Evolutionary conservation across 2,113 vertebrate genomes (phyloP).

Genomic region (Gallinago paraguaiae): DNA sequence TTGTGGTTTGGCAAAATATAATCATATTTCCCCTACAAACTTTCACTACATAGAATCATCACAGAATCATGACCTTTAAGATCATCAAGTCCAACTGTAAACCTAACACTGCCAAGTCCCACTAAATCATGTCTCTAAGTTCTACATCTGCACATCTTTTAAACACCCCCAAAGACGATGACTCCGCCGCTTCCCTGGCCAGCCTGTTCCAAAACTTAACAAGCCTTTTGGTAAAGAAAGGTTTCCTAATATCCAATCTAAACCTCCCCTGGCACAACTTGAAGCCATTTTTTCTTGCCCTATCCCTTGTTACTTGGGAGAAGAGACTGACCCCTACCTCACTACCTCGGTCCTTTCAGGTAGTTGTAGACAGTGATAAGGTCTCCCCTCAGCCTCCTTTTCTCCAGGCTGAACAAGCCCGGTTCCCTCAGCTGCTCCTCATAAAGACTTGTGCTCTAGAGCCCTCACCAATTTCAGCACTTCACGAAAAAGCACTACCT

Average conservation of each 20-base stretch:
- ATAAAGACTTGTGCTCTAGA: neutral
- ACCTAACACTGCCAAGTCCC: neutral
- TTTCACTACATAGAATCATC: neutral
- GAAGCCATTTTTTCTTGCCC: neutral
- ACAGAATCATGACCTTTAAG: neutral
- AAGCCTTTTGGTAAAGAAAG: neutral
- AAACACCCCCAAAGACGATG: neutral
- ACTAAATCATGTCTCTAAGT: neutral
- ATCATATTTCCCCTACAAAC: neutral
- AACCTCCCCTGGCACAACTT: neutral
- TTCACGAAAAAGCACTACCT: neutral
- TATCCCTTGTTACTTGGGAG: too few species aligned
- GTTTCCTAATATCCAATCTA: neutral
- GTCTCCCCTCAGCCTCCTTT: neutral
- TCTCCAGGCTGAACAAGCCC: neutral
- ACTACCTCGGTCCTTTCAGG: neutral
- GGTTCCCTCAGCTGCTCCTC: neutral
- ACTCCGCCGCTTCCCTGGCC: neutral
- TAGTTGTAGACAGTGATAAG: too few species aligned
- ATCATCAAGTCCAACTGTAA: neutral
- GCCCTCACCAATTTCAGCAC: neutral
- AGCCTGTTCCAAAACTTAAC: neutral
- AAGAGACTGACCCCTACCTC: neutral
- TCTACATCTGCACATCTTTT: neutral
- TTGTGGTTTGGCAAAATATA: neutral